phyloP scores from a whole-genome alignment of 2,113 vertebrate species.

The Pleuronectes platessa region DNA sequence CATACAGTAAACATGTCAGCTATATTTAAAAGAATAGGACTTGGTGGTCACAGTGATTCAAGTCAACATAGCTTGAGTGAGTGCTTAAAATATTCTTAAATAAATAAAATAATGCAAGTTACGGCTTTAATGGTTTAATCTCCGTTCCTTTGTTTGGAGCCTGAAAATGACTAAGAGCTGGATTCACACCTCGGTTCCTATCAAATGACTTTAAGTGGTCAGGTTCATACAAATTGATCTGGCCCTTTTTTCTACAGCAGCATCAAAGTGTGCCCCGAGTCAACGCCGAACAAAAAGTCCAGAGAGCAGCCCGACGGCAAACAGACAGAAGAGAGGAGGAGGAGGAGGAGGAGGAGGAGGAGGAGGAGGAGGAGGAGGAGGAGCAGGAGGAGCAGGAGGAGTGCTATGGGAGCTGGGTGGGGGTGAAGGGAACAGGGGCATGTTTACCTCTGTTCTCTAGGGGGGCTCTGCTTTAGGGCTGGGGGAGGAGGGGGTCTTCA shows the following conservation, averaged over 20 bases:
- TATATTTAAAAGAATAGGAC: background rate
- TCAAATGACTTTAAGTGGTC: no score
- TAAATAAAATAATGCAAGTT: slow-evolving; percentile 1
- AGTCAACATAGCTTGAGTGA: background rate
- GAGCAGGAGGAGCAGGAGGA: background rate
- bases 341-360: background rate
- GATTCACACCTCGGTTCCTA: background rate
- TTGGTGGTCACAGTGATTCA: background rate
- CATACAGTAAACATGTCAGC: slow-evolving; percentile 48
- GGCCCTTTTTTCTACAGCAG: slow-evolving; percentile 19
- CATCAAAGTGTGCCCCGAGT: slow-evolving; percentile 48
- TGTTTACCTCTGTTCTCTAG: slow-evolving; percentile 75
- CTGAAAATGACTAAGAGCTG: background rate
- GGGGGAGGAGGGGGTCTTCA: background rate
- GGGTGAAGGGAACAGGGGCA: slow-evolving; percentile 39
- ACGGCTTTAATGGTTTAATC: background rate
- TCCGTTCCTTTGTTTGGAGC: background rate
- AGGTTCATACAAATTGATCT: background rate
- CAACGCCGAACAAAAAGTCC: slow-evolving; percentile 22
- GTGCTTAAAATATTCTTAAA: no score
- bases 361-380: background rate
- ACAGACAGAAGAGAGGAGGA: slow-evolving; percentile 34
- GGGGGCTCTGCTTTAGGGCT: slow-evolving; percentile 58
- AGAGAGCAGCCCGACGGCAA: slow-evolving; percentile 60
- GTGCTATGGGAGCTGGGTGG: slow-evolving; percentile 28